Percentiles rank a stretch among this genome's conserved stretches.
These are phyloP conservation scores for Meleagris gallopavo DNA, from an alignment of 2,113 vertebrate genomes.

Conservation along the genomic window DNA sequence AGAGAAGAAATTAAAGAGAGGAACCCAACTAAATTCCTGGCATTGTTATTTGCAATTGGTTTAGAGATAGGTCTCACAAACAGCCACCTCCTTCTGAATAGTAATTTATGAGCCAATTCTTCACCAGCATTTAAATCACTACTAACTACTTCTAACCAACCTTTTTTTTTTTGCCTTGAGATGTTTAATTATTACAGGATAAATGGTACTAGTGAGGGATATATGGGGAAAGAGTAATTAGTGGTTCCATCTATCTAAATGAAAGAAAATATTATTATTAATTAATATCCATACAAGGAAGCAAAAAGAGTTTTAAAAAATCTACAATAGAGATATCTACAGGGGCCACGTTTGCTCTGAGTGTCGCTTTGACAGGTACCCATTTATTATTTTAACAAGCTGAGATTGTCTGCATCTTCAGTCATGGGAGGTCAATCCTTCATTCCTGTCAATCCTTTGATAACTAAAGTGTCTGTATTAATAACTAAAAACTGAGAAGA, in stretches of 20 bases:
- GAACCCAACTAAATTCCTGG: neutral
- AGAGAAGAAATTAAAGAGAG: neutral
- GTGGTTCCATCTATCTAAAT: constrained; percentile 76
- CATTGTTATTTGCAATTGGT: neutral
- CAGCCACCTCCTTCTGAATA: neutral
- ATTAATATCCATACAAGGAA: constrained; percentile 76
- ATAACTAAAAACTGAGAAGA: constrained; percentile 52
- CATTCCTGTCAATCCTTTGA: constrained; percentile 70
- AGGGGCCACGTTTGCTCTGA: constrained; percentile 71
- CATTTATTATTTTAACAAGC: constrained; percentile 74
- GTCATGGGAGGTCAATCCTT: constrained; percentile 50
- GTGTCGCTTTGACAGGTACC: constrained; percentile 71
- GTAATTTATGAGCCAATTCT: constrained; percentile 37
- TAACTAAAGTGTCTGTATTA: constrained; percentile 73
- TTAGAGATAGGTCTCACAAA: neutral
- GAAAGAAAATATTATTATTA: constrained; percentile 80
- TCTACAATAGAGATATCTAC: constrained; percentile 73
- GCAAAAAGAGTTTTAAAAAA: constrained; percentile 65
- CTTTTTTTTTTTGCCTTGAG: constrained; percentile 53
- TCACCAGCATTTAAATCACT: constrained; percentile 39
- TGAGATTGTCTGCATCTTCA: constrained; percentile 65
- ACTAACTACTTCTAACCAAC: constrained; percentile 46
- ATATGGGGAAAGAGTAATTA: constrained; percentile 76
- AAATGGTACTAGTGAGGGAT: constrained; percentile 71
- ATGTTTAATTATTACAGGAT: constrained; percentile 77